These are phyloP conservation scores for Lysandra coridon DNA, from an alignment of 2,888 invertebrate species.

Conservation along the genomic window DNA sequence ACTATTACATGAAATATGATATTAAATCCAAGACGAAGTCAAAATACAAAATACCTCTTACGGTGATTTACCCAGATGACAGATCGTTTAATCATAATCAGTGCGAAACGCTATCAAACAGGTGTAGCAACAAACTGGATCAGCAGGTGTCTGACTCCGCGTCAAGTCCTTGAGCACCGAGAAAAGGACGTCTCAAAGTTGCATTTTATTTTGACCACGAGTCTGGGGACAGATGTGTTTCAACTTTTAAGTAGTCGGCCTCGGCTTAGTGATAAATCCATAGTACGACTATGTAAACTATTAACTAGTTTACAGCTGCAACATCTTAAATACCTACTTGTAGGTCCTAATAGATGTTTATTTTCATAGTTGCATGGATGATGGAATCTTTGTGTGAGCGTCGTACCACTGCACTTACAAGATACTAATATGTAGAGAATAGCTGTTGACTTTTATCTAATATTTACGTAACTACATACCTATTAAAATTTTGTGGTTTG, in stretches of 20 bases:
- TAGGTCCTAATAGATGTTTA: background rate
- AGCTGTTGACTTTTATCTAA: background rate
- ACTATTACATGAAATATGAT: too few species aligned
- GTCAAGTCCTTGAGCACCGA: background rate
- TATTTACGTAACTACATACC: background rate
- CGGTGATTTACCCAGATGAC: background rate
- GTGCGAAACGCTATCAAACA: background rate
- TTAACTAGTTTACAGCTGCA: background rate
- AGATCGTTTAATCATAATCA: background rate
- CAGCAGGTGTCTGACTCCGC: background rate
- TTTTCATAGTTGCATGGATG: background rate
- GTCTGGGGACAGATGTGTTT: slow-evolving; percentile 1
- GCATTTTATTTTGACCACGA: slow-evolving; percentile 13
- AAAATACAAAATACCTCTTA: background rate
- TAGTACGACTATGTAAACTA: background rate
- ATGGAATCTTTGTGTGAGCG: background rate
- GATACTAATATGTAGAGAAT: background rate
- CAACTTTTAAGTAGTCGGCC: background rate
- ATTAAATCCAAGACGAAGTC: too few species aligned
- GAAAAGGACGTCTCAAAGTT: background rate
- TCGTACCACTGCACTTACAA: background rate
- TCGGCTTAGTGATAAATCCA: background rate
- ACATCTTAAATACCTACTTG: background rate
- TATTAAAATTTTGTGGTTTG: background rate
- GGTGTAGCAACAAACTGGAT: background rate